phyloP scores from a whole-genome alignment of 1,140 invertebrate species.

The Lepidostoma basale region DNA sequence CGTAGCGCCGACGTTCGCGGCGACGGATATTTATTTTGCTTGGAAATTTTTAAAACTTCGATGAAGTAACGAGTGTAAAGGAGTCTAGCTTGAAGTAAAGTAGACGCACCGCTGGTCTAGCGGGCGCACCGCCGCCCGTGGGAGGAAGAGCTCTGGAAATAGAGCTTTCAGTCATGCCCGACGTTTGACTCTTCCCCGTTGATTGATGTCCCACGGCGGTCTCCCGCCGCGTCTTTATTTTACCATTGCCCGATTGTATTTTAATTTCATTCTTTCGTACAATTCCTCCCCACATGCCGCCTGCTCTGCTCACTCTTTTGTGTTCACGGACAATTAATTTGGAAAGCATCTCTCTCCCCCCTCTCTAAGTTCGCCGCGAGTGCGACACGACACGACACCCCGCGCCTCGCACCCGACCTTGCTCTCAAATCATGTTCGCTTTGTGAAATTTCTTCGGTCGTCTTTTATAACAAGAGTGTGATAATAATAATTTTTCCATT shows the following conservation, averaged over 20 bases:
- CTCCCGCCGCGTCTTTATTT: constrained; percentile 21
- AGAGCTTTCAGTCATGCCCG: constrained; percentile 5
- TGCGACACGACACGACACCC: constrained; percentile 1
- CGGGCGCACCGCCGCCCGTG: too few relatives aligned
- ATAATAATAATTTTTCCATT: constrained; percentile 1
- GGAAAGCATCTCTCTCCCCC: constrained; percentile 15
- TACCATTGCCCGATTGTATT: constrained; percentile 26
- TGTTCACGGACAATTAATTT: constrained; percentile 29
- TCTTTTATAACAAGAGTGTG: constrained; percentile 4
- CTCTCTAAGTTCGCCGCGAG: neutral
- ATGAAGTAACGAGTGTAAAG: neutral
- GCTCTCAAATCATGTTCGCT: neutral
- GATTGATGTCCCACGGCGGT: constrained; percentile 10
- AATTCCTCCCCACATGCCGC: neutral
- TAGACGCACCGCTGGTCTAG: too few relatives aligned
- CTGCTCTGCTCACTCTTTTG: constrained; percentile 5
- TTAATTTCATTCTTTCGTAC: constrained; percentile 24
- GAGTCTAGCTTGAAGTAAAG: too few relatives aligned
- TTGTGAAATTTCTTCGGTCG: neutral
- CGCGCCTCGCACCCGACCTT: neutral
- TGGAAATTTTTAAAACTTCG: constrained; percentile 9
- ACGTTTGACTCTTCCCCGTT: constrained; percentile 5
- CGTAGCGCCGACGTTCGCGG: constrained; percentile 6
- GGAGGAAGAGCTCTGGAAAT: constrained; percentile 10
- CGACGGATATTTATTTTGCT: neutral